Conservation (phyloP, 2,113 vertebrate species). For the Xenotilapia caudafasciata region DNA sequence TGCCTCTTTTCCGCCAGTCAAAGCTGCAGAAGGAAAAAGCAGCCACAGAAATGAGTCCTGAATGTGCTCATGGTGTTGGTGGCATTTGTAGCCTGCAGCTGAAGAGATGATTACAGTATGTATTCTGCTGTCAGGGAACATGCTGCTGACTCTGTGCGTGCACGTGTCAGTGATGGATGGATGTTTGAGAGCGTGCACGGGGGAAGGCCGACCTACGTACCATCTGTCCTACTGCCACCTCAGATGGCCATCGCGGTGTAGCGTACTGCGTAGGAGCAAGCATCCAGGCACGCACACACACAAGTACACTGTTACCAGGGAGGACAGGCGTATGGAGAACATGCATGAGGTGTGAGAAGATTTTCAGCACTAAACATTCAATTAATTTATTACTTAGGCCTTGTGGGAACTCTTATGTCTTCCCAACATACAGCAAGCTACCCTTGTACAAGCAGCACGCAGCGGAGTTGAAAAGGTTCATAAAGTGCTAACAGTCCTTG, state of each 20-base stretch:
- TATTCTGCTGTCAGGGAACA: not conserved
- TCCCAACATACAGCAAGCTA: not conserved
- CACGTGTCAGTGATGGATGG: not conserved
- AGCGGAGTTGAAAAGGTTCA: not conserved
- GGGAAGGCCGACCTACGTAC: constrained; percentile 45
- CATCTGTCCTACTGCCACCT: constrained; percentile 49
- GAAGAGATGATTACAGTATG: not conserved
- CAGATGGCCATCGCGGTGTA: constrained; percentile 25
- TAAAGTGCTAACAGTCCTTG: not conserved
- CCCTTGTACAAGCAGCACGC: not conserved
- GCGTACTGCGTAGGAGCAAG: not conserved
- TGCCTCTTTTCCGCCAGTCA: not conserved
- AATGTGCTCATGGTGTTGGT: not conserved
- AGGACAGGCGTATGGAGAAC: not conserved
- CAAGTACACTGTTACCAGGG: not conserved
- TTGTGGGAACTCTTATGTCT: not conserved
- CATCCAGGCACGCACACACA: not conserved
- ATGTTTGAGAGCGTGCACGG: not conserved
- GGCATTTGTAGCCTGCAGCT: not conserved
- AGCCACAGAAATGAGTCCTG: not conserved
- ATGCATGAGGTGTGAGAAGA: not conserved
- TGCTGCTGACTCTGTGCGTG: not conserved
- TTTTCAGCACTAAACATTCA: not conserved
- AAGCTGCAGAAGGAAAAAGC: not conserved
- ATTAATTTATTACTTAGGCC: not conserved